Percentiles rank a stretch among this genome's conserved stretches.
These are phyloP conservation scores for Caenorhabditis sp. DNA, from an alignment of 2,888 invertebrate genomes.

Conservation along the genomic window DNA sequence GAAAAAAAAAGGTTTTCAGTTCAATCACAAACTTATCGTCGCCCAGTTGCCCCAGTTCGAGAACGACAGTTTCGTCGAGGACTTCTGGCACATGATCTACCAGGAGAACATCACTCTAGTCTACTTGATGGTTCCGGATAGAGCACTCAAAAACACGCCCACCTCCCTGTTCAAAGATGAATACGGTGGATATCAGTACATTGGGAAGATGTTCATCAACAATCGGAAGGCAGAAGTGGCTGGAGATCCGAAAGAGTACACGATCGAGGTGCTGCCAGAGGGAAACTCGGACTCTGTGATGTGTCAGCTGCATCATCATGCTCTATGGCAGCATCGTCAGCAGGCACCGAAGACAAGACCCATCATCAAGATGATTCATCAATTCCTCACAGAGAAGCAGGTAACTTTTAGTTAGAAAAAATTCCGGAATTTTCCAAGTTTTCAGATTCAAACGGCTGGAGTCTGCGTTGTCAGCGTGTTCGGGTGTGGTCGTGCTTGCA, in stretches of 20 bases:
- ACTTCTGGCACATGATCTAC: conserved; percentile 65
- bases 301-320: conserved; percentile 57
- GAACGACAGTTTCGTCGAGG: conserved; percentile 60
- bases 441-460: conserved; percentile 41
- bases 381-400: conserved; percentile 56
- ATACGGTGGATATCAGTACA: conserved; percentile 44
- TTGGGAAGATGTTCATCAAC: conserved; percentile 64
- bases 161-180: conserved; percentile 47
- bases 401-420: conserved; percentile 1
- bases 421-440: not conserved
- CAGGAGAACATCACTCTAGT: conserved; percentile 54
- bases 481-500: conserved; percentile 59
- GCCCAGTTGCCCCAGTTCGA: conserved; percentile 58
- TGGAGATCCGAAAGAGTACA: conserved; percentile 37
- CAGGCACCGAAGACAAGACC: conserved; percentile 43
- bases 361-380: conserved; percentile 64
- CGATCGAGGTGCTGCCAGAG: conserved; percentile 60
- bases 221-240: conserved; percentile 35
- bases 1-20: conserved; percentile 27
- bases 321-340: conserved; percentile 32
- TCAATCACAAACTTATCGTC: conserved; percentile 54
- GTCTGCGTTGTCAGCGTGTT: conserved; percentile 58
- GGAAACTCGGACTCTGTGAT: conserved; percentile 60
- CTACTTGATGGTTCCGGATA: conserved; percentile 47
- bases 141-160: conserved; percentile 21